Evolutionary conservation across 2,888 invertebrate species (phyloP), one percentile per base, ranked within the genome.

Genomic region (Conops quadrifasciatus): DNA sequence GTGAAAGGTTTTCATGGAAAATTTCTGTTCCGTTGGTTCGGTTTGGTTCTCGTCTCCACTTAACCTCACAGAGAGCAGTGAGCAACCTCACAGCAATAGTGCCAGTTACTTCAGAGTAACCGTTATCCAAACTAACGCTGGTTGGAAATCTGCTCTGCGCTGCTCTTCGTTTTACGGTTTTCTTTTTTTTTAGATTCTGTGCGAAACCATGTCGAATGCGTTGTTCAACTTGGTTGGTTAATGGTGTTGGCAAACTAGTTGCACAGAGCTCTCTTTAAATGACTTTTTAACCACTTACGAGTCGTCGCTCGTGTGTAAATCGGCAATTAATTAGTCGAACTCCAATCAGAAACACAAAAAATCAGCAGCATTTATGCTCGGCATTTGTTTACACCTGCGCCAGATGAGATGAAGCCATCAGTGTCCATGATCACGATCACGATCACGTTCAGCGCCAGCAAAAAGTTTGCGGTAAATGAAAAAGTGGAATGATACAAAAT

Each of bases 401-500:
- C 65, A 66, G 53, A 66, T 36, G 28, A 30, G 65, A 66, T 36
- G 28, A 53, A 49, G 53, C 53, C 65, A 53, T 66, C 30, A 53
- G 30, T 19, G 36, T 30, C 65, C 19, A 51, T n/a, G 36, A 36
- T 43, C 21, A 43, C 43, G 19, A n/a, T 53, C 45, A 47, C 63
- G 47, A 21, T 65, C 30, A 65, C 30, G 19, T n/a, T 16, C 65
- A 13, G 24, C 65, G 30, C 51, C 30, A 30, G 28, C 30, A 15
- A 36, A 60, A 60, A 26, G 26, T 45, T 65, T 26, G 30, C 24
- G 51, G 65, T 24, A 49, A 65, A 51, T 51, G 58, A 65, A 65
- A 45, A 51, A 51, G 47, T 51, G 47, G 65, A 65, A 51, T 65
- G 30, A 19, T 26, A 65, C 51, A 65, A 65, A 51, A 65, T 65